A percentile compares a stretch with the other conserved stretches of the same genome.
phyloP scores from a whole-genome alignment of 1,140 invertebrate species.

The Hetaerina americana region DNA sequence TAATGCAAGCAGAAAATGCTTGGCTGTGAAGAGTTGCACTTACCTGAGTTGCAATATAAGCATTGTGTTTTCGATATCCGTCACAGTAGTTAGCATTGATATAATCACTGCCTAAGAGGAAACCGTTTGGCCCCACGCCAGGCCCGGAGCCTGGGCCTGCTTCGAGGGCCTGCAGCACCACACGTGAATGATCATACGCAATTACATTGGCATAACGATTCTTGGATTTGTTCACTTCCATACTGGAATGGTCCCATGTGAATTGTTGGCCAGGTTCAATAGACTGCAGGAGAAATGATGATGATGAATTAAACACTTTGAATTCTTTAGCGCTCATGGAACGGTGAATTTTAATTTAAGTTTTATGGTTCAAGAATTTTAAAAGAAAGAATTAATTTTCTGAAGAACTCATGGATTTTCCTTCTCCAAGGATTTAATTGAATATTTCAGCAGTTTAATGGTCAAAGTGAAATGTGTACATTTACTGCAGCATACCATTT shows the following conservation, averaged over 20 bases:
- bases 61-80: conserved; percentile 89
- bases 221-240: conserved; percentile 96
- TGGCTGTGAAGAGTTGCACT: conserved; percentile 10
- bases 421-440: too few relatives aligned
- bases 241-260: conserved; percentile 97
- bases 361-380: too few relatives aligned
- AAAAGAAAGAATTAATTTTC: too few relatives aligned
- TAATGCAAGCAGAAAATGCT: not conserved
- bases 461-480: too few relatives aligned
- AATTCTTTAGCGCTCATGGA: too few relatives aligned
- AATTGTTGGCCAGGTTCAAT: conserved; percentile 99
- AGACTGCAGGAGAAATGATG: conserved; percentile 34
- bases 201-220: conserved; percentile 99
- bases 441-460: too few relatives aligned
- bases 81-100: conserved; percentile 99
- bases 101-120: conserved; percentile 84
- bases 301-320: too few relatives aligned
- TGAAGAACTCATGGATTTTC: too few relatives aligned
- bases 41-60: conserved; percentile 87
- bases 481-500: too few relatives aligned
- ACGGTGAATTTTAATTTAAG: too few relatives aligned
- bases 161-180: conserved; percentile 66
- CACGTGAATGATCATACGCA: conserved; percentile 99
- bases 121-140: conserved; percentile 41
- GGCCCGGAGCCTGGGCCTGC: not conserved